Evolutionary conservation across 2,888 invertebrate species (phyloP).

Genomic region (Brachypalpus laphriformis): DNA sequence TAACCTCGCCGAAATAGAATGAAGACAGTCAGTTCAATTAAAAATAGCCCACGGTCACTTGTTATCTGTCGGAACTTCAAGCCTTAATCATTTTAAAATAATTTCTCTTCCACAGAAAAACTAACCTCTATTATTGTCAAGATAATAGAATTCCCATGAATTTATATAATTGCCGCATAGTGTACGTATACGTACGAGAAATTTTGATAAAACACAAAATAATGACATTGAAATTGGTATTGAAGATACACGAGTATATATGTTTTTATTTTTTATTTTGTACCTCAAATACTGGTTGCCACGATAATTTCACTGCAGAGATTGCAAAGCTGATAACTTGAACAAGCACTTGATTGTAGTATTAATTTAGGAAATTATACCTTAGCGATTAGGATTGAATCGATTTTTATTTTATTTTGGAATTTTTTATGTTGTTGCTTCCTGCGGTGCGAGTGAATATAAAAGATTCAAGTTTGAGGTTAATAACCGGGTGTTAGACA

Average conservation of each 20-base stretch:
- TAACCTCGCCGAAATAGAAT: no score
- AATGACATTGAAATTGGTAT: constrained; percentile 5
- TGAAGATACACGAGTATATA: no score
- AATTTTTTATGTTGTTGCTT: neutral
- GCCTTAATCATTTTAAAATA: no score
- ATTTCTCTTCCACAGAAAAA: no score
- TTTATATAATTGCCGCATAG: neutral
- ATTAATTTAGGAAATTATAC: neutral
- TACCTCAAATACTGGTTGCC: neutral
- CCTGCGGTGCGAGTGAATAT: neutral
- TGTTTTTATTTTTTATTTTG: neutral
- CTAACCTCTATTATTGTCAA: no score
- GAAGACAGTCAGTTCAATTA: no score
- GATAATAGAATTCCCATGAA: neutral
- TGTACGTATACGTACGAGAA: neutral
- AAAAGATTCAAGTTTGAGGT: neutral
- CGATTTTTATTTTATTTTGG: neutral
- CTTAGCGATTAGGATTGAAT: neutral
- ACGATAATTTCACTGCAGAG: constrained; percentile 8
- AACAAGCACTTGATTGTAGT: neutral
- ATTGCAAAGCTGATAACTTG: constrained; percentile 2
- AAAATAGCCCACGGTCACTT: no score
- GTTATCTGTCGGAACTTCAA: no score
- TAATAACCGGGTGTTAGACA: constrained; percentile 4
- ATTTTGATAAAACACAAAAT: constrained; percentile 7